Base-by-base conservation (phyloP, 2,797 vertebrate species). In the Arrhamphus sclerolepis region DNA sequence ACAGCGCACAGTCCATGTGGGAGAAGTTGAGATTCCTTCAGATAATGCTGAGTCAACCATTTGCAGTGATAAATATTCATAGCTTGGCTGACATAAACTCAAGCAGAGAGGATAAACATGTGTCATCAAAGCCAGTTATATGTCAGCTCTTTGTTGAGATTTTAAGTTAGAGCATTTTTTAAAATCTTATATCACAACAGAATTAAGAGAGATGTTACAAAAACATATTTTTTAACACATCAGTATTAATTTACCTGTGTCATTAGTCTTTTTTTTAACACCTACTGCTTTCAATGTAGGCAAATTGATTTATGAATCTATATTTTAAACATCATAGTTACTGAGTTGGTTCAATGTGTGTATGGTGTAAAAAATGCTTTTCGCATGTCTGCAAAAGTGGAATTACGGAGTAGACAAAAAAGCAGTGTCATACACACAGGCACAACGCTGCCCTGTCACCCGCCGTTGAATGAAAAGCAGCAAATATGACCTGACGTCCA, bases 361-460 rank as follows among this genome's bases (percentile, higher is more conserved):
- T 29, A 14, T 9, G 44, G 8, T 56, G 22, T 43, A 46, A 77
- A 80, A 82, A 78, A 73, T 48, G 73, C 70, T 81, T 84, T 80
- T 72, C 20, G 51, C 73, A 60, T 6, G 56, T 89, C 66, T 63
- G 77, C 68, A 77, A 72, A 80, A 85, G 80, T 77, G 66, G 75
- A 89, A 88, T 83, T 72, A 84, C 73, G 58, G 74, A 72, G 69
- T 64, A 77, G 78, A 82, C 83, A 66, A 81, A 85, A 87, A 83
- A 71, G 38, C 79, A 68, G 75, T 59, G 87, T 75, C 81, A 82
- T 76, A 86, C 81, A 88, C 71, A 84, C 70, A 75, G 82, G 70
- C 80, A 89, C 89, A 89, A 89, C 87, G 87, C 80, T 77, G 60
- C 71, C 82, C 83, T 93, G 91, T 93, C 91, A 90, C 77, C 77